Evolutionary conservation across 2,888 invertebrate species (phyloP).

Genomic region (Drymonia ruficornis): DNA sequence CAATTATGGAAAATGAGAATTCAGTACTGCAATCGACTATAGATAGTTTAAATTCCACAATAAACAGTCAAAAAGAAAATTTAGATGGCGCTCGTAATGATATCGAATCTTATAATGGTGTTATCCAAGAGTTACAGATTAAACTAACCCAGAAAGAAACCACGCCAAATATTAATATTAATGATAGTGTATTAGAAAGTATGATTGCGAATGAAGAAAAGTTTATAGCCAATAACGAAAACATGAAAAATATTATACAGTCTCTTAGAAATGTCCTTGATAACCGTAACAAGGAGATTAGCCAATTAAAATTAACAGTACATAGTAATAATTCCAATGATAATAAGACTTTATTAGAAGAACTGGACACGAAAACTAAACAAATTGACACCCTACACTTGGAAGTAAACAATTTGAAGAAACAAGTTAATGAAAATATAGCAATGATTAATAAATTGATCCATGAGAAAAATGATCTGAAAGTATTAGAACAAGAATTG

Average conservation of each 20-base stretch:
- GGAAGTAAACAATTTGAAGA: slow-evolving; percentile 33
- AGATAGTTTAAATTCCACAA: slow-evolving; percentile 59
- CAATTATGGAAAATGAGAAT: slow-evolving; percentile 58
- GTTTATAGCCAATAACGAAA: slow-evolving; percentile 70
- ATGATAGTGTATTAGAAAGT: slow-evolving; percentile 53
- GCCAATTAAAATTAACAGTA: slow-evolving; percentile 46
- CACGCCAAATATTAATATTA: slow-evolving; percentile 39
- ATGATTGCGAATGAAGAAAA: slow-evolving; percentile 69
- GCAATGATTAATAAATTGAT: slow-evolving; percentile 47
- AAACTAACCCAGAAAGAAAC: slow-evolving; percentile 54
- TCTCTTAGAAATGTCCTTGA: slow-evolving; percentile 59
- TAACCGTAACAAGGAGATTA: slow-evolving; percentile 59
- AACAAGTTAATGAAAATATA: slow-evolving; percentile 44
- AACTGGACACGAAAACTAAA: slow-evolving; percentile 46
- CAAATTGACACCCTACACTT: slow-evolving; percentile 34
- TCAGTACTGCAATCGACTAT: slow-evolving; percentile 55
- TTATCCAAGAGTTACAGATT: slow-evolving; percentile 65
- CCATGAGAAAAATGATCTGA: slow-evolving; percentile 41
- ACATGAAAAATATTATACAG: slow-evolving; percentile 68
- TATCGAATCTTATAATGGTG: slow-evolving; percentile 58
- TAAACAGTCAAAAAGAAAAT: slow-evolving; percentile 57
- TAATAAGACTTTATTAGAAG: slow-evolving; percentile 31
- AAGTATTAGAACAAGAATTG: slow-evolving; percentile 43
- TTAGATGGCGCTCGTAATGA: slow-evolving; percentile 55
- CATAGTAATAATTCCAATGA: slow-evolving; percentile 24